Base-by-base conservation (phyloP, 92 coral and sea anemone species). In the Scolanthus callimorphus region DNA sequence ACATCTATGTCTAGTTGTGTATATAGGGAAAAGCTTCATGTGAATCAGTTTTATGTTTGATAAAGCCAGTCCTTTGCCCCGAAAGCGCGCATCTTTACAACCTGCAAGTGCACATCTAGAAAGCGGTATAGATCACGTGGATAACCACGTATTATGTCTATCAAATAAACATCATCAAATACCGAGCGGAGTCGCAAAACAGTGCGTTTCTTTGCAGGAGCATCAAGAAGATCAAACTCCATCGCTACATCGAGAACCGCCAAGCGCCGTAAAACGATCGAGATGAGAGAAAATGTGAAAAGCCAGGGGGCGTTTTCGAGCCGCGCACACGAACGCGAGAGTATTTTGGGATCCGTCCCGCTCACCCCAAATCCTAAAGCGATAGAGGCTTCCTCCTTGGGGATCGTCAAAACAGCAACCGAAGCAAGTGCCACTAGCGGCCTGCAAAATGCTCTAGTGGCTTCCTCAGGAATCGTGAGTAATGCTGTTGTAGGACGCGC, bases 271-370 rank as follows among this genome's bases (percentile, higher is more conserved):
- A 80, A 73, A 55, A 82, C 94, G 17, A 60, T 65, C 22, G 86
- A 84, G 65, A 94, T 94, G 81, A 84, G 99, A 59, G 96, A 94
- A n/a, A 84, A 77, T 38, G 99, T 94, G 37, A 90, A 86, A 53
- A 86, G 89, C 38, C 90, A 84, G 19, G 99, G 99, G 17, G 99
- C 90, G 26, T 94, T 94, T 39, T 76, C 85, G 2, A 59, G 85
- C 25, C 86, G 96, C 17, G 91, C 96, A 3, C 84, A 79, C 49
- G 85, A 85, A 12, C 66, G 99, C 29, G 31, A 54, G 24, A 62
- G 67, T n/a, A 26, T 69, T 17, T 22, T 46, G 4, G 52, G 17
- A 4, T 11, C 52, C 4, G 22, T 4, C 23, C 4, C 52, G 4
- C 52, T 46, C 52, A 21, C 23, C 23, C 15, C 41, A 15, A 34